Percentiles rank a stretch among this genome's conserved stretches.
Evolutionary conservation across 2,113 vertebrate species (phyloP).

Genomic region (Gorsachius goisagi): DNA sequence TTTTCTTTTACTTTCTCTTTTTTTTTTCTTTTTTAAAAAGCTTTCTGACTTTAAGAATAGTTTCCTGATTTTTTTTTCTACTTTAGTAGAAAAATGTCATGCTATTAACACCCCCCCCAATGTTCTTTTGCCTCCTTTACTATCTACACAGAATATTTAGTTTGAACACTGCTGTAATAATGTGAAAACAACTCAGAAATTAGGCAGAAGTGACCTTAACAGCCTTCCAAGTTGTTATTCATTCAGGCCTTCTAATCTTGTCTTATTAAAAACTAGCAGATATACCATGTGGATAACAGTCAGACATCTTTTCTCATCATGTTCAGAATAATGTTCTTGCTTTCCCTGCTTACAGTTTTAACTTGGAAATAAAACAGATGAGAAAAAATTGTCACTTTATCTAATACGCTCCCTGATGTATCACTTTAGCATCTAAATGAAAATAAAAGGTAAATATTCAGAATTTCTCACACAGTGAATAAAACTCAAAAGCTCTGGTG

Average conservation of each 20-base stretch:
- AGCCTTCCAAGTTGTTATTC: background rate
- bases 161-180: background rate
- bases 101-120: background rate
- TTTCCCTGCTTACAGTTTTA: background rate
- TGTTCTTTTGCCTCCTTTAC: background rate
- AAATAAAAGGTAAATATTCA: background rate
- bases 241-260: background rate
- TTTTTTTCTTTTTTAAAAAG: background rate
- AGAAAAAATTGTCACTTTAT: background rate
- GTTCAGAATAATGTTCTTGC: background rate
- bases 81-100: background rate
- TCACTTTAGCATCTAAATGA: background rate
- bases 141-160: background rate
- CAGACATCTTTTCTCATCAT: background rate
- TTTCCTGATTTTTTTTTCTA: background rate
- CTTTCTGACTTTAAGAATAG: background rate
- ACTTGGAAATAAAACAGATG: background rate
- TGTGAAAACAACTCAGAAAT: background rate
- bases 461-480: background rate
- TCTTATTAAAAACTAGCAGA: background rate
- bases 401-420: background rate
- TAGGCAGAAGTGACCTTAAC: background rate
- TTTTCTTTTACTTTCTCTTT: background rate
- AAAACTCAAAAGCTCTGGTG: background rate
- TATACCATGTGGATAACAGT: background rate